Conservation (phyloP, 2,113 vertebrate species). For the Chrysochloris asiatica region DNA sequence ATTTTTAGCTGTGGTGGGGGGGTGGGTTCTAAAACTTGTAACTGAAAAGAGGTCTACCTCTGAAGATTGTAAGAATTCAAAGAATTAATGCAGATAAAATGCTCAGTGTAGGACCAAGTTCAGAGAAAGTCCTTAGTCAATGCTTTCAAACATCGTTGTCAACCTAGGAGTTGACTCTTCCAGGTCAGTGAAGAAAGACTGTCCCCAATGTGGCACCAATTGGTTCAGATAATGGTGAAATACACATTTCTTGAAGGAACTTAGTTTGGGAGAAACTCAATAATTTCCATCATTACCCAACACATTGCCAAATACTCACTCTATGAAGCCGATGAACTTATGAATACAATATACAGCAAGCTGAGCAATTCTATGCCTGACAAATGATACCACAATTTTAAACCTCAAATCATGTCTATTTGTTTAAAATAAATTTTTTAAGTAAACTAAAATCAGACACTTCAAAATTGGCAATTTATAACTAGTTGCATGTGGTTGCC, state of each 20-base stretch:
- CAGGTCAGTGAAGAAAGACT: not conserved
- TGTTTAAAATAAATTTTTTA: not conserved
- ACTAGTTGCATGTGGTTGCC: conserved; percentile 67
- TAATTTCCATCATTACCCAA: conserved; percentile 3
- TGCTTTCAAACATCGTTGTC: not conserved
- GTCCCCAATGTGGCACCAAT: not conserved
- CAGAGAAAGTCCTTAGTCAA: not conserved
- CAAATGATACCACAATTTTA: conserved; percentile 54
- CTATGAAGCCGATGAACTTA: not conserved
- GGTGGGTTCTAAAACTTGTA: not conserved
- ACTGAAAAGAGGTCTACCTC: not conserved
- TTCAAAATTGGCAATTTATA: conserved; percentile 70
- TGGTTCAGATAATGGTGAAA: not conserved
- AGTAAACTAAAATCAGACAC: conserved; percentile 61
- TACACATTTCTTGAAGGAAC: conserved; percentile 44
- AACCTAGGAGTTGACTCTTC: not conserved
- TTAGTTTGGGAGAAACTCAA: conserved; percentile 30
- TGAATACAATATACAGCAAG: conserved; percentile 3
- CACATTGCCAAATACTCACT: conserved; percentile 6
- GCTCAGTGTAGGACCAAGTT: not conserved
- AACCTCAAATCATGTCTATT: conserved; percentile 50
- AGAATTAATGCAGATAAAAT: not conserved
- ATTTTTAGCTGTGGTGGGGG: not conserved
- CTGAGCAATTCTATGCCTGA: not conserved
- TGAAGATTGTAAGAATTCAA: conserved; percentile 3